Conservation (phyloP, 2,797 vertebrate genomes). For the Ataeniobius toweri region DNA sequence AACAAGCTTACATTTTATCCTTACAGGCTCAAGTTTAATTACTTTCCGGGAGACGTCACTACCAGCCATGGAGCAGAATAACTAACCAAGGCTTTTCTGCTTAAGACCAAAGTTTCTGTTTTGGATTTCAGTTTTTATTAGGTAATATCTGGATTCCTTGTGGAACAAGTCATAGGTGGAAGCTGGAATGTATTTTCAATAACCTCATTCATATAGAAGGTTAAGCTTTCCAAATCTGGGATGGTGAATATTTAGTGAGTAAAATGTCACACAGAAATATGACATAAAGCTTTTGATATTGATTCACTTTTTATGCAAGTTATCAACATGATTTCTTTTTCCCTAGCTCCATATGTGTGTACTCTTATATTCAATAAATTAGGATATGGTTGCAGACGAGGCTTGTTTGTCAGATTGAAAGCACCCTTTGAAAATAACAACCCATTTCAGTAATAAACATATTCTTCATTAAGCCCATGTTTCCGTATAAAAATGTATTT, state of each 20-base stretch:
- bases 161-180: conserved; percentile 57
- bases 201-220: conserved; percentile 66
- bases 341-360: neutral
- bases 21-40: conserved; percentile 83
- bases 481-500: too few species aligned
- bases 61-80: conserved; percentile 67
- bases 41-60: conserved; percentile 68
- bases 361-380: too few species aligned
- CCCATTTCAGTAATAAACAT: too few species aligned
- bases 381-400: too few species aligned
- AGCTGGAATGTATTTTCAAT: conserved; percentile 66
- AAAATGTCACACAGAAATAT: conserved; percentile 74
- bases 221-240: conserved; percentile 70
- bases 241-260: conserved; percentile 71
- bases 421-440: too few species aligned
- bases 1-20: conserved; percentile 82
- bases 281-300: conserved; percentile 66
- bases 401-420: too few species aligned
- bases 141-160: conserved; percentile 71
- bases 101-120: conserved; percentile 78
- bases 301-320: conserved; percentile 59
- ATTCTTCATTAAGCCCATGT: too few species aligned
- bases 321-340: conserved; percentile 34
- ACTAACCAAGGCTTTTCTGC: conserved; percentile 74
- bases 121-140: conserved; percentile 71